Percentiles rank a stretch among this genome's conserved stretches.
Evolutionary conservation across 2,888 invertebrate species (phyloP).

Genomic region (Cosmopolites sordidus): DNA sequence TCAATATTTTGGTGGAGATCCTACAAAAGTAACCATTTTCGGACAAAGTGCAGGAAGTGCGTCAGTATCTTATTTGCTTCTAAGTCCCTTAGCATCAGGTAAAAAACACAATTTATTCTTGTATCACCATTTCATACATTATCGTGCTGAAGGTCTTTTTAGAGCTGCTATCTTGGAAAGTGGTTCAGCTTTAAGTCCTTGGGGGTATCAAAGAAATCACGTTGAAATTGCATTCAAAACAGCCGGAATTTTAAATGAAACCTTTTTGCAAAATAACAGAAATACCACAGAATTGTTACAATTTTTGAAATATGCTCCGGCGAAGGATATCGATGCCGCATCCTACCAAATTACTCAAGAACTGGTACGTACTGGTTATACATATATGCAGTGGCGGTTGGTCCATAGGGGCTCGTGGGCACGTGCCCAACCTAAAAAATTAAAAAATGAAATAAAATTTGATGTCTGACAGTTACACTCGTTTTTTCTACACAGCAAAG

Average conservation of each 20-base stretch:
- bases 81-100: slow-evolving; percentile 27
- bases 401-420: too few relatives aligned
- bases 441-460: too few relatives aligned
- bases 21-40: slow-evolving; percentile 37
- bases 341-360: slow-evolving; percentile 4
- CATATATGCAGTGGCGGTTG: too few relatives aligned
- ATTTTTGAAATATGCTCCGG: slow-evolving; percentile 29
- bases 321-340: slow-evolving; percentile 27
- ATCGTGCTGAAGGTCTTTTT: slow-evolving; percentile 35
- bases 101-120: too few relatives aligned
- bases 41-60: slow-evolving; percentile 41
- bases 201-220: slow-evolving; percentile 41
- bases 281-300: slow-evolving; percentile 28
- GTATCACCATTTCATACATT: too few relatives aligned
- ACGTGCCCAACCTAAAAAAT: too few relatives aligned
- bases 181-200: slow-evolving; percentile 40
- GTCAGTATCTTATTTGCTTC: slow-evolving; percentile 34
- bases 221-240: slow-evolving; percentile 33
- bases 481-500: too few relatives aligned
- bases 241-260: slow-evolving; percentile 34
- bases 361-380: slow-evolving; percentile 7
- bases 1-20: slow-evolving; percentile 38
- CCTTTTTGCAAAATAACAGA: slow-evolving; percentile 25
- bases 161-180: slow-evolving; percentile 41
- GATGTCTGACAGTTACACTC: too few relatives aligned